Evolutionary conservation across 2,888 invertebrate genomes (phyloP), one percentile per base, ranked within the genome.

Genomic region (Cryptocheilus praepositus): DNA sequence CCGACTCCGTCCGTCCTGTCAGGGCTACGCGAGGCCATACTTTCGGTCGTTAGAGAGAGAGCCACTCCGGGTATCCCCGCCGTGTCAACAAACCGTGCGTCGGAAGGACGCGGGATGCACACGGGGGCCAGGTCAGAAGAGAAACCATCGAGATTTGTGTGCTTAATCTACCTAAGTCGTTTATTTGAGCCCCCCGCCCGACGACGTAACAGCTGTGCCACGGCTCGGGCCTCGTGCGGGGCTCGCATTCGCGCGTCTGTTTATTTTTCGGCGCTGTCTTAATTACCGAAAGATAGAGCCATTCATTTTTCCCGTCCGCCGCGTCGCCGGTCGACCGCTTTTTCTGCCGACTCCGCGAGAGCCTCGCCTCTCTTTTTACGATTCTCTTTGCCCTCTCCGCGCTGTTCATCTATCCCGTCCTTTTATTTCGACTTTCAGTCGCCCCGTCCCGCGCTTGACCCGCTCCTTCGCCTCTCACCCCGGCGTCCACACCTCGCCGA

Each of bases 241-340:
- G 56, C 56, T 69, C 68, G 65, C 51, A 68, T 67, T 67, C 65
- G 28, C 22, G 59, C 54, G 76, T 79, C 79, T 81, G 79, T 80
- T 85, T 83, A 81, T 85, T 83, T 79, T 76, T 74, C 72, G 53
- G 63, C 54, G 64, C 54, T 68, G 79, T 82, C 85, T 83, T 86
- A 85, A 87, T 86, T 86, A 83, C 83, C 74, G 73, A 85, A 86
- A 82, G 85, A 86, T 85, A 83, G 81, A 86, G 83, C 85, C 79
- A 81, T 83, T 78, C 79, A 79, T 85, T 84, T 81, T 77, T 73
- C 77, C 67, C 61, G 52, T 46, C 54, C 52, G 61, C 58, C 67
- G 63, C 36, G 55, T 52, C 56, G 61, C 49, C 22, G 25, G 49
- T 51, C 46, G 61, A n/a, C 60, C 54, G 55, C 70, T 72, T 76